A percentile compares a stretch with the other conserved stretches of the same genome.
phyloP scores from a whole-genome alignment of 1,140 invertebrate genomes.

The Proctacanthus coquilletti region DNA sequence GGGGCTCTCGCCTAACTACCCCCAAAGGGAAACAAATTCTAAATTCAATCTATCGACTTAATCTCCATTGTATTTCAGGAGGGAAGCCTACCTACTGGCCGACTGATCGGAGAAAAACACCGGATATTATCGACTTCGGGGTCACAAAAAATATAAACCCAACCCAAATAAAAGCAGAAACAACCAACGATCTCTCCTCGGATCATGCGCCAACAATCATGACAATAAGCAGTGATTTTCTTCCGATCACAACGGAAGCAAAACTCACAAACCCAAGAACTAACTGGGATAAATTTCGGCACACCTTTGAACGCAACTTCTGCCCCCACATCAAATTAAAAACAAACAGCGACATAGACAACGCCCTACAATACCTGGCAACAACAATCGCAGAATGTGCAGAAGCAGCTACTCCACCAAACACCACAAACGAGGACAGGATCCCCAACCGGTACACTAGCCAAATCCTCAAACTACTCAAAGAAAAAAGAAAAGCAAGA shows the following conservation, averaged over 20 bases:
- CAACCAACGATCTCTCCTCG: conserved; percentile 10
- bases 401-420: neutral
- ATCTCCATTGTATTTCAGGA: conserved; percentile 7
- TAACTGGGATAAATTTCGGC: neutral
- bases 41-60: conserved; percentile 6
- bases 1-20: conserved; percentile 14
- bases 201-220: conserved; percentile 15
- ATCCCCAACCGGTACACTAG: neutral
- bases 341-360: neutral
- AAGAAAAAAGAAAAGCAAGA: neutral
- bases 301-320: neutral
- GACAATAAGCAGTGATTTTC: conserved; percentile 12
- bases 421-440: neutral
- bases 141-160: conserved; percentile 9
- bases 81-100: conserved; percentile 20
- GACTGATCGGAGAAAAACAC: conserved; percentile 16
- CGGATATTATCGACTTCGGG: conserved; percentile 19
- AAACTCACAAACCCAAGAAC: neutral
- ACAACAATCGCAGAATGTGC: neutral
- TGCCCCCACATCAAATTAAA: neutral
- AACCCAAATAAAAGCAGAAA: conserved; percentile 6
- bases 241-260: neutral
- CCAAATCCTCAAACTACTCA: neutral
- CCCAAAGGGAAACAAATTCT: conserved; percentile 11
- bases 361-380: neutral